Evolutionary conservation across 2,888 invertebrate genomes (phyloP), one percentile per base, ranked within the genome.

Genomic region (Helicoverpa assulta): DNA sequence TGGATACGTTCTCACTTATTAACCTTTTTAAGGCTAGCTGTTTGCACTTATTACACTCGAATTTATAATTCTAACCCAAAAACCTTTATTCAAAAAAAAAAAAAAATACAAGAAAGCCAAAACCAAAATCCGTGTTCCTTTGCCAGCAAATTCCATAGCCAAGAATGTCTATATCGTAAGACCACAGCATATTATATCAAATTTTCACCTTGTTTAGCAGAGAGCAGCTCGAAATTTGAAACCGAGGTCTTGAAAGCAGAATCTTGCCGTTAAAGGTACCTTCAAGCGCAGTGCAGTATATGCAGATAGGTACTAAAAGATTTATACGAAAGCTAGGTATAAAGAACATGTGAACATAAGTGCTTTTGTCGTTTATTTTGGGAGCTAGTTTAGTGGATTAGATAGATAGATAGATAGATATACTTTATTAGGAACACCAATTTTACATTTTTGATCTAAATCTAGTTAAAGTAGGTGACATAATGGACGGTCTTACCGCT

Each of bases 301-400:
- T 78, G 78, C 75, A 78, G 73, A 61, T 61, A 53, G 29, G 73
- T 47, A 51, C 78, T 75, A 78, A 75, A 78, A 73, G 73, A 75
- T 75, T 78, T 78, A 73, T 73, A 67, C 29, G 12, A 14, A 10
- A 53, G 61, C 73, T 18, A 37, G 18, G 16, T 54, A 26, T 26
- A 14, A 61, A 57, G 43, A 56, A 61, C 21, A 60, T 21, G 40
- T 18, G 54, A 58, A 62, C 72, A 60, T 52, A 65, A 60, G 56
- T 51, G 59, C 50, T 50, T 62, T 40, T 7, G 37, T 37, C 37
- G 18, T 21, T 57, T 29, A n/a, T 72, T 57, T n/a, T 26, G 19
- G 43, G 43, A 43, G 5, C 43, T 43, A 16, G 16, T 5, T 16
- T 43, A 16, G 16, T 5, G 43, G 43, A 16, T 14, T 26, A 26